Evolutionary conservation across 2,797 vertebrate species (phyloP), one percentile per base, ranked within the genome.

Genomic region (Anas capensis): DNA sequence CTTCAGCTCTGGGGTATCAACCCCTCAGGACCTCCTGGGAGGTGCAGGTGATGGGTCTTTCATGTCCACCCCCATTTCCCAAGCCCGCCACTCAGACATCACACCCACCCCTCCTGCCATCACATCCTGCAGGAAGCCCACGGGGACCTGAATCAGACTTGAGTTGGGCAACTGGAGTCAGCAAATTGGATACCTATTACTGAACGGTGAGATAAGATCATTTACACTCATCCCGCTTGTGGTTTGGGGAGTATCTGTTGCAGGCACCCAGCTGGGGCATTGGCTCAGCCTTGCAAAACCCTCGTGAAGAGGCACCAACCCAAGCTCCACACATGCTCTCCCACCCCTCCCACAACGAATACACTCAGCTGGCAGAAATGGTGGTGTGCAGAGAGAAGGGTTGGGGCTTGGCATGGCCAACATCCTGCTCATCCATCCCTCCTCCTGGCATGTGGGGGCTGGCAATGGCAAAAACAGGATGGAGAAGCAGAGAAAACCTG

Each of bases 121-220:
- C 51, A 69, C 95, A 87, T 91, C 91, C 89, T 95, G 84, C 82
- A 91, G 72, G 61, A 95, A 92, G 66, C 65, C 82, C 76, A 83
- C 7, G 0, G 61, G 75, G 54, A 69, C 82, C 70, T 96, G 91
- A 94, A 91, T 96, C 93, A 96, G 91, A 86, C 34, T 18, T 86
- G 87, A 89, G 82, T 79, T 65, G 77, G 57, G 79, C 61, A 88
- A 75, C 29, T 29, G 46, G 42, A 88, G 85, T 94, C 84, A 94
- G 82, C 91, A 94, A 81, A 62, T 61, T 79, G 76, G 70, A 83
- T 71, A 61, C 26, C 24, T 91, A 4, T 87, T 92, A 84, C 87
- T 83, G 44, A 94, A 92, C 13, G 7, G 24, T 1, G 0, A 95
- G 95, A 96, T 97, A 96, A 97, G 42, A 96, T 97, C 96, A 81